Evolutionary conservation across 2,113 vertebrate species (phyloP).

Genomic region (Pampusana beccarii): DNA sequence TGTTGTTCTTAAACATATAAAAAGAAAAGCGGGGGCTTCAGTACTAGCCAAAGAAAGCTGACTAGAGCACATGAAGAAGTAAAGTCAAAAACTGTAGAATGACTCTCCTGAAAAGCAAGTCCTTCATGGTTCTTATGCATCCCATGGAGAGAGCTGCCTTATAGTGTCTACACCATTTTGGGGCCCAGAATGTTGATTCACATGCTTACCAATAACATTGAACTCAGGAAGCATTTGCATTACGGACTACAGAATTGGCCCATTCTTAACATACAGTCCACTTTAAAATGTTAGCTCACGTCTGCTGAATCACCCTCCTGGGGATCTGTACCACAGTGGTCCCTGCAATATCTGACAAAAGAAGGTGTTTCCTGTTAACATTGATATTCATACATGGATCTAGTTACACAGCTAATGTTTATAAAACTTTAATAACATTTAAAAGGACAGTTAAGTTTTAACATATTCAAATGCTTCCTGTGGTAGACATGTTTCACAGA

Average conservation of each 20-base stretch:
- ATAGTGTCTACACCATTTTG: rapidly evolving
- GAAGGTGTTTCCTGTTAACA: background rate
- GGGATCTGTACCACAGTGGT: rapidly evolving
- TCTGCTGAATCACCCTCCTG: background rate
- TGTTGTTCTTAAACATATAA: background rate
- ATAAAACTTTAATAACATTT: background rate
- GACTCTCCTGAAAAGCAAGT: background rate
- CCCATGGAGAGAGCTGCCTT: background rate
- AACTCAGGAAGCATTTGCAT: background rate
- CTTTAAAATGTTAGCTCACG: background rate
- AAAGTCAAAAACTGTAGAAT: background rate
- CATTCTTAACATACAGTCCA: background rate
- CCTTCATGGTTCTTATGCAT: background rate
- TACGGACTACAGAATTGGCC: too few relatives aligned
- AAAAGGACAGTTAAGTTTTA: background rate
- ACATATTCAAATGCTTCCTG: background rate
- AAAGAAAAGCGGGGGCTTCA: background rate
- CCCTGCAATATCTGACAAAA: background rate
- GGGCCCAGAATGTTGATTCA: background rate
- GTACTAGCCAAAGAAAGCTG: background rate
- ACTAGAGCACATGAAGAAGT: background rate
- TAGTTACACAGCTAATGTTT: background rate
- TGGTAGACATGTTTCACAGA: background rate
- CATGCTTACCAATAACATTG: rapidly evolving
- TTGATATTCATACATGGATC: rapidly evolving